These are phyloP conservation scores for Melanerpes formicivorus DNA, from an alignment of 2,113 vertebrate species.

Conservation along the genomic window DNA sequence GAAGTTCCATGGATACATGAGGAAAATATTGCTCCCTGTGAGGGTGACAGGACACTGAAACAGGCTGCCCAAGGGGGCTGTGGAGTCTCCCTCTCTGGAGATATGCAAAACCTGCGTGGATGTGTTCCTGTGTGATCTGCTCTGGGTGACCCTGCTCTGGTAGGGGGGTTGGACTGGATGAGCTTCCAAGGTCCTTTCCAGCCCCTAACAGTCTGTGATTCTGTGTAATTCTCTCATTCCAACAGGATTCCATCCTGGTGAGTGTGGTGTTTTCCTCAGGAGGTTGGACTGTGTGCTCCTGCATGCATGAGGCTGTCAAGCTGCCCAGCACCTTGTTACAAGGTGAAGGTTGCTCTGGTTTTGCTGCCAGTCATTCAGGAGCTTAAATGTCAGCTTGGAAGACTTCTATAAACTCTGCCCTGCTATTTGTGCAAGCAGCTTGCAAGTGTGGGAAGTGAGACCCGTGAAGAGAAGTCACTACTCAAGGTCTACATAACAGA, in stretches of 20 bases:
- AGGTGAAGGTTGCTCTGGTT: neutral
- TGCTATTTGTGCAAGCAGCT: neutral
- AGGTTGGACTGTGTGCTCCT: neutral
- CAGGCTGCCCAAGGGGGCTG: no score
- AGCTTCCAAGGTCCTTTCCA: no score
- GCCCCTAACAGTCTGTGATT: no score
- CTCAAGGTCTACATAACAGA: neutral
- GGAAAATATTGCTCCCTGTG: no score
- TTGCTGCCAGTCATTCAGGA: neutral
- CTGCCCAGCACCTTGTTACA: rapidly evolving
- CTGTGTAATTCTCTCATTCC: neutral
- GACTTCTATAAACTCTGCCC: neutral
- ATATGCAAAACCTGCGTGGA: no score
- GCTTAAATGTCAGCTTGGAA: neutral
- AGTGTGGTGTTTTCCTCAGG: neutral
- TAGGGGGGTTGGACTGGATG: no score
- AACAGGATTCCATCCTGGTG: neutral
- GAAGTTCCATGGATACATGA: no score
- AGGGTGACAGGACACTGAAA: no score
- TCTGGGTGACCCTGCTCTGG: no score
- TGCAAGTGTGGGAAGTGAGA: rapidly evolving
- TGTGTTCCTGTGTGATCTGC: no score
- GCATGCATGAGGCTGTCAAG: neutral
- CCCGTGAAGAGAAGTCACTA: neutral
- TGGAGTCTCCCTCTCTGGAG: no score